A percentile compares a stretch with the other conserved stretches of the same genome.
Evolutionary conservation across 1,140 invertebrate genomes (phyloP).

Genomic region (Cherax quadricarinatus): DNA sequence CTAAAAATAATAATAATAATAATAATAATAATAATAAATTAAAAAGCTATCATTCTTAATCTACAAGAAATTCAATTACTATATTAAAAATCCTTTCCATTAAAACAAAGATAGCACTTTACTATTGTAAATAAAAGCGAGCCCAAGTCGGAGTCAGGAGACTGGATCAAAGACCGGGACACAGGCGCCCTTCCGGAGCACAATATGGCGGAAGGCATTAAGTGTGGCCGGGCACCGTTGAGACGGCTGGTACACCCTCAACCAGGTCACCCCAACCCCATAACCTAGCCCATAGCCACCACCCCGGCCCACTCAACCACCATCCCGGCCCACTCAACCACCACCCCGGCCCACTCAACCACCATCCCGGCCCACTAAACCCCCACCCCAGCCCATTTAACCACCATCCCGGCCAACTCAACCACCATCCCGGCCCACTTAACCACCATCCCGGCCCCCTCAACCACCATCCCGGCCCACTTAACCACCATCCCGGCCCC

Average conservation of each 20-base stretch:
- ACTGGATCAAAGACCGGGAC: background rate
- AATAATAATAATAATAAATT: too few relatives aligned
- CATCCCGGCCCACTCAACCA: background rate
- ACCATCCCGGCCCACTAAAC: too few relatives aligned
- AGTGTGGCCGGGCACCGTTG: constrained; percentile 25
- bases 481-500: too few relatives aligned
- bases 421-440: background rate
- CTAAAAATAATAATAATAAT: too few relatives aligned
- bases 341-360: too few relatives aligned
- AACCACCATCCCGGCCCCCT: background rate
- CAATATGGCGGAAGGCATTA: constrained; percentile 65
- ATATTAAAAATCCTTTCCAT: too few relatives aligned
- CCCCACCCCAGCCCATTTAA: background rate
- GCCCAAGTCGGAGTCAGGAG: constrained; percentile 20
- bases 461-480: background rate
- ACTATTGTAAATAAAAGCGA: too few relatives aligned
- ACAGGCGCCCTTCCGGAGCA: constrained; percentile 23
- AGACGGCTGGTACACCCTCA: constrained; percentile 22
- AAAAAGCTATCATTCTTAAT: too few relatives aligned
- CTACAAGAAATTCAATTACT: too few relatives aligned
- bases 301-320: too few relatives aligned
- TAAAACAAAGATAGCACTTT: too few relatives aligned
- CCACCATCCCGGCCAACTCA: background rate
- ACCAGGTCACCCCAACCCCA: constrained; percentile 40
- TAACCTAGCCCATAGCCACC: constrained; percentile 15